Conservation (phyloP, 2,113 vertebrate genomes). For the Speoplatyrhinus poulsoni region DNA sequence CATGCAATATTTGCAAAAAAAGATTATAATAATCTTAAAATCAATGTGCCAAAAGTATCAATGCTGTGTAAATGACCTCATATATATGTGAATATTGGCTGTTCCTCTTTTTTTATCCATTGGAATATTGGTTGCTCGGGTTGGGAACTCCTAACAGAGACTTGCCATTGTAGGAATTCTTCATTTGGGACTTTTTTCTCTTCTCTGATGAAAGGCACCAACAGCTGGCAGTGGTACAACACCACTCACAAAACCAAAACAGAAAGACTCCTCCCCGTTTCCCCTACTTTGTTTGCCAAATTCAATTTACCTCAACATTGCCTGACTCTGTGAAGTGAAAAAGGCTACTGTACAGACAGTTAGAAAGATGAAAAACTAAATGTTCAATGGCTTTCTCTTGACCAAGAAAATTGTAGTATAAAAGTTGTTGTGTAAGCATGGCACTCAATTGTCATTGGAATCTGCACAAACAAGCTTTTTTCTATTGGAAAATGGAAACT, state of each 20-base stretch:
- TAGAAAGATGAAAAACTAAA: constrained; percentile 49
- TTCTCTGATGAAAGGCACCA: constrained; percentile 87
- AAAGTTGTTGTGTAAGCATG: constrained; percentile 69
- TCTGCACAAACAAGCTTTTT: constrained; percentile 63
- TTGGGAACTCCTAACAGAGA: constrained; percentile 85
- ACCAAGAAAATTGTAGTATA: constrained; percentile 63
- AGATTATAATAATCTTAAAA: constrained; percentile 78
- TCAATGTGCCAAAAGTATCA: constrained; percentile 97
- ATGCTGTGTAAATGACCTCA: constrained; percentile 90
- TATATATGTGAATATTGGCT: constrained; percentile 85
- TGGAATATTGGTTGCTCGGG: constrained; percentile 84
- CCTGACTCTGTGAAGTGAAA: constrained; percentile 84
- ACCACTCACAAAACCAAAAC: constrained; percentile 90
- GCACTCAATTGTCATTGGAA: constrained; percentile 57
- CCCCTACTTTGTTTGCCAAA: constrained; percentile 86
- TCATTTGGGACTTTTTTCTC: constrained; percentile 83
- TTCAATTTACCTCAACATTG: constrained; percentile 95
- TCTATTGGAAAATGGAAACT: constrained; percentile 64
- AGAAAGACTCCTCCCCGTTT: constrained; percentile 81
- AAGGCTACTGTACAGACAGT: constrained; percentile 60
- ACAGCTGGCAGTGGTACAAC: constrained; percentile 87
- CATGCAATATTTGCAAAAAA: constrained; percentile 94
- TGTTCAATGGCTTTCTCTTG: constrained; percentile 65
- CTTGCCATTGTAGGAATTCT: constrained; percentile 88
- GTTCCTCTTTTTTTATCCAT: constrained; percentile 82